Conservation (phyloP, 2,888 invertebrate genomes). For the Drosophila infuscata region DNA sequence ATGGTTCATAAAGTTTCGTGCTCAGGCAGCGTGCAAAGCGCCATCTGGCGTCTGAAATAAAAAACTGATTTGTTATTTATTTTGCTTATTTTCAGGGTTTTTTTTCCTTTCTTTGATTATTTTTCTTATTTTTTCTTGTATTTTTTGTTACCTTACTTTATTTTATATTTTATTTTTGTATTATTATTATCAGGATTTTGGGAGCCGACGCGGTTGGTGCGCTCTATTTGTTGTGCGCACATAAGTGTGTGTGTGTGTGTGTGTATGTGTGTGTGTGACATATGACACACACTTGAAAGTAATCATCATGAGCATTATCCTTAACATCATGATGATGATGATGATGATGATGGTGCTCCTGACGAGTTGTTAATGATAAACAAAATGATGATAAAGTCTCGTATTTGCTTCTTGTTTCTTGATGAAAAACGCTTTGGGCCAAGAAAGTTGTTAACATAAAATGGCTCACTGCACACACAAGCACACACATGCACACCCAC, state of each 20-base stretch:
- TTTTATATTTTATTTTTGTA: conserved; percentile 17
- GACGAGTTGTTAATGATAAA: conserved; percentile 78
- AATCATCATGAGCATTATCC: conserved; percentile 31
- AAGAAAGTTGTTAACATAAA: conserved; percentile 79
- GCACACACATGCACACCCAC: conserved; percentile 12
- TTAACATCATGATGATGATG: conserved; percentile 10
- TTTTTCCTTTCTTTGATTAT: not conserved
- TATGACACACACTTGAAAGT: conserved; percentile 68
- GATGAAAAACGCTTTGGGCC: conserved; percentile 72
- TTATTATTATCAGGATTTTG: conserved; percentile 38
- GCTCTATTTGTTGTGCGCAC: conserved; percentile 55
- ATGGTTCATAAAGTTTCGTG: conserved; percentile 73
- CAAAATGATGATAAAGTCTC: conserved; percentile 66
- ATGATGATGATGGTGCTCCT: conserved; percentile 30
- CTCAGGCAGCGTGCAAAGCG: conserved; percentile 32
- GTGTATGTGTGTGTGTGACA: conserved; percentile 45
- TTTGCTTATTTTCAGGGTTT: conserved; percentile 4
- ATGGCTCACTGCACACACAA: conserved; percentile 69
- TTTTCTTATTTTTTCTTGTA: not conserved
- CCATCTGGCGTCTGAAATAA: conserved; percentile 52
- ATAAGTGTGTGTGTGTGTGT: conserved; percentile 8
- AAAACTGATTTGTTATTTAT: conserved; percentile 50
- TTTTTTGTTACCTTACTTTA: conserved; percentile 13
- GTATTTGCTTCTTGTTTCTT: conserved; percentile 27
- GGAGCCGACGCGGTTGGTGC: conserved; percentile 38